These are phyloP conservation scores for Mythimna ferrago DNA, from an alignment of 2,888 invertebrate genomes.

Conservation along the genomic window DNA sequence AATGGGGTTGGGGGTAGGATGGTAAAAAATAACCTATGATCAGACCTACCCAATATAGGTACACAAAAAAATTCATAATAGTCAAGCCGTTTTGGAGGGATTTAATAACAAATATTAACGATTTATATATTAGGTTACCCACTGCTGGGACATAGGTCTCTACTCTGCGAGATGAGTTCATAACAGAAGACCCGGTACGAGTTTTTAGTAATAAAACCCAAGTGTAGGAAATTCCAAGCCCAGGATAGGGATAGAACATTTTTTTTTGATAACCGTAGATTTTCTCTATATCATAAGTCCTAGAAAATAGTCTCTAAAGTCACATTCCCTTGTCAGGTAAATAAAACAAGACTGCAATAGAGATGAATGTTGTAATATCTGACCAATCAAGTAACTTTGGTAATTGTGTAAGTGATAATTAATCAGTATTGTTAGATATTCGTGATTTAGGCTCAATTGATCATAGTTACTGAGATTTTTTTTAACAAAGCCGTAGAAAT, in stretches of 20 bases:
- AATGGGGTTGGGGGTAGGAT: too few species aligned
- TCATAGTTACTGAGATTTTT: constrained; percentile 6
- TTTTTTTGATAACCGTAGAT: constrained; percentile 30
- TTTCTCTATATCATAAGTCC: constrained; percentile 38
- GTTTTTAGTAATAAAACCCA: neutral
- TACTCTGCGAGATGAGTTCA: constrained; percentile 17
- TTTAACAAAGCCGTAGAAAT: neutral
- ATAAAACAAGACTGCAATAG: constrained; percentile 54
- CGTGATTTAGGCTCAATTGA: constrained; percentile 30
- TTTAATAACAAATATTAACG: too few species aligned
- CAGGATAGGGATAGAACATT: constrained; percentile 17
- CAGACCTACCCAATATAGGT: too few species aligned
- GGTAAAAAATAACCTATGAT: too few species aligned
- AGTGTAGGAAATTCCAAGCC: constrained; percentile 12
- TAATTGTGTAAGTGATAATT: constrained; percentile 37
- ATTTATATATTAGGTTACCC: neutral
- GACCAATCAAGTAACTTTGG: constrained; percentile 49
- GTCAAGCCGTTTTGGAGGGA: too few species aligned
- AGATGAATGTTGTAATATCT: constrained; percentile 43
- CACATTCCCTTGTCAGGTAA: constrained; percentile 48
- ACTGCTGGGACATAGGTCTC: neutral
- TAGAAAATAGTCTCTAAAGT: constrained; percentile 30
- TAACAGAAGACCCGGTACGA: neutral
- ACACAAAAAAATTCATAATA: too few species aligned
- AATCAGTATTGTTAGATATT: constrained; percentile 39